phyloP scores from a whole-genome alignment of 2,113 vertebrate genomes.

The Myodes glareolus region DNA sequence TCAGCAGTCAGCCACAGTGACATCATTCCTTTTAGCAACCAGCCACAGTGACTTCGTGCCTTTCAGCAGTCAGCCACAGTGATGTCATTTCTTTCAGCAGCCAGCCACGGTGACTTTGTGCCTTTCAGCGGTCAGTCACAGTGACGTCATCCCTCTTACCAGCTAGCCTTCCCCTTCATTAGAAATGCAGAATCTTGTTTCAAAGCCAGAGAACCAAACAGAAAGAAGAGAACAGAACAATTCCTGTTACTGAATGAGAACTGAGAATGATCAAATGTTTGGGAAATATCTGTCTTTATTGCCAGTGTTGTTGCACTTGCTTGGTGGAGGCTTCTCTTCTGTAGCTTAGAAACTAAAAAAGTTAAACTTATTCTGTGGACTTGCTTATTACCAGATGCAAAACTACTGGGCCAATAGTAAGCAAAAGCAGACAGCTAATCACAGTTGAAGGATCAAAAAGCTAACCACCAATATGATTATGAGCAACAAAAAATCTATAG shows the following conservation, averaged over 20 bases:
- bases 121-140: not conserved
- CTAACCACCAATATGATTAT: constrained; percentile 89
- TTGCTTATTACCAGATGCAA: constrained; percentile 89
- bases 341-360: constrained; percentile 88
- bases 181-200: constrained; percentile 86
- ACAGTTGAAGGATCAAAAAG: constrained; percentile 91
- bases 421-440: constrained; percentile 91
- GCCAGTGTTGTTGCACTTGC: constrained; percentile 95
- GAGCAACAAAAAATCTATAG: constrained; percentile 93
- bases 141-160: not conserved
- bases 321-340: constrained; percentile 81
- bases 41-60: not conserved
- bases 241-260: constrained; percentile 89
- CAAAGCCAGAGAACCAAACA: constrained; percentile 84
- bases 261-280: constrained; percentile 91
- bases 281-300: constrained; percentile 95
- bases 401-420: constrained; percentile 86
- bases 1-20: constrained; percentile 62
- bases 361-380: constrained; percentile 89
- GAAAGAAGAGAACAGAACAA: constrained; percentile 85
- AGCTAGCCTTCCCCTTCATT: constrained; percentile 86
- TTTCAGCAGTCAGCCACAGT: not conserved
- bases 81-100: no score
- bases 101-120: no score
- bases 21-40: no score